These are phyloP conservation scores for Tetrax tetrax DNA, from an alignment of 2,113 vertebrate species.

Conservation along the genomic window DNA sequence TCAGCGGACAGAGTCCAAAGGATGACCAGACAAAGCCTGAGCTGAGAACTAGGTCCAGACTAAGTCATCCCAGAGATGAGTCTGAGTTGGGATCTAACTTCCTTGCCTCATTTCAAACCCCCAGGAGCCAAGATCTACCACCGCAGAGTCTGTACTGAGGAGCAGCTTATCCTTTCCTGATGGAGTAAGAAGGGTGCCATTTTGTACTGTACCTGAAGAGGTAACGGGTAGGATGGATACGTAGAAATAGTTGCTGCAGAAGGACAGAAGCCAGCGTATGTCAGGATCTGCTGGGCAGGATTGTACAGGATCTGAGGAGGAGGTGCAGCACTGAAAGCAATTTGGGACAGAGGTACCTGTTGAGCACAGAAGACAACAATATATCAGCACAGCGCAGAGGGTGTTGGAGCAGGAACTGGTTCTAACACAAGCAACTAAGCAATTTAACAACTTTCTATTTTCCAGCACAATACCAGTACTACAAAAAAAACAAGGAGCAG, in stretches of 20 bases:
- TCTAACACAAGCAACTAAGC: background rate
- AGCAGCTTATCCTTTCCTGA: background rate
- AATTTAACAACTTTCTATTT: background rate
- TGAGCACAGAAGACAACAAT: background rate
- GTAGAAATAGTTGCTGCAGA: conserved; percentile 77
- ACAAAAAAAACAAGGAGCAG: background rate
- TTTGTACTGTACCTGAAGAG: conserved; percentile 84
- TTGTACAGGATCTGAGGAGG: conserved; percentile 90
- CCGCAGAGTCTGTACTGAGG: background rate
- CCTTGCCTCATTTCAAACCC: background rate
- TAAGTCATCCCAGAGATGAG: background rate
- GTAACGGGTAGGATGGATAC: conserved; percentile 85
- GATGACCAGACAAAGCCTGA: background rate
- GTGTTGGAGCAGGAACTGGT: background rate
- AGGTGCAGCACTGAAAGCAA: conserved; percentile 72
- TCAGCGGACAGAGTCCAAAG: background rate
- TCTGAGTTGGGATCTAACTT: background rate
- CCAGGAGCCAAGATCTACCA: background rate
- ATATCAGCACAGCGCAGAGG: background rate
- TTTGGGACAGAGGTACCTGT: conserved; percentile 81
- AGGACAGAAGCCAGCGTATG: conserved; percentile 83
- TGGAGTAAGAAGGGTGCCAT: background rate
- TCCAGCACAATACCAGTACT: background rate
- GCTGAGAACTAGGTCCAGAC: background rate
- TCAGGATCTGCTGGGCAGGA: conserved; percentile 88